phyloP scores from a whole-genome alignment of 2,113 vertebrate genomes.

The Antennarius striatus region DNA sequence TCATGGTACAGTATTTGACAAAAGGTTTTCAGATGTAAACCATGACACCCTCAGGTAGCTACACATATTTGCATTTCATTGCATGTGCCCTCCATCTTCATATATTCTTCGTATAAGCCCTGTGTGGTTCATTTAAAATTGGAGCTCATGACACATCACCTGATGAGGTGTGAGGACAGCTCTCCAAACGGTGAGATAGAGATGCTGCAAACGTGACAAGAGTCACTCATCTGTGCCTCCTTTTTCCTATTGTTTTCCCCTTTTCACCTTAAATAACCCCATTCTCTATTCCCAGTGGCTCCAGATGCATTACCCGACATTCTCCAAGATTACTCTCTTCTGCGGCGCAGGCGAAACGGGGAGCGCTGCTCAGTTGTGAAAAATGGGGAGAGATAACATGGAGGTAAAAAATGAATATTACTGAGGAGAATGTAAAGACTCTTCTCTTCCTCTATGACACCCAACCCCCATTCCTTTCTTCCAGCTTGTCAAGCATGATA shows the following conservation, averaged over 20 bases:
- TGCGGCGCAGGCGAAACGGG: too few relatives aligned
- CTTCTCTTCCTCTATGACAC: neutral
- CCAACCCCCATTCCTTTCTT: conserved; percentile 20
- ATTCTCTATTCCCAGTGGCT: conserved; percentile 24
- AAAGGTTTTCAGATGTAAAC: conserved; percentile 7
- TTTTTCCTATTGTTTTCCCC: neutral
- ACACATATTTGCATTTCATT: conserved; percentile 16
- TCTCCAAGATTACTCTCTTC: too few relatives aligned
- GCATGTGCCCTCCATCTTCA: too few relatives aligned
- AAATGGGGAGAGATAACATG: too few relatives aligned
- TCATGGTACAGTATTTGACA: conserved; percentile 30
- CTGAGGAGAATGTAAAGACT: conserved; percentile 2
- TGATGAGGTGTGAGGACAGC: conserved; percentile 18
- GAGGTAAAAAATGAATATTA: neutral
- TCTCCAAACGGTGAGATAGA: conserved; percentile 5
- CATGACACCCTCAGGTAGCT: neutral
- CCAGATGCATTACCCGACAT: neutral
- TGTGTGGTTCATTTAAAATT: too few relatives aligned
- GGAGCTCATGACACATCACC: neutral
- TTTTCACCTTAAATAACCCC: conserved; percentile 18
- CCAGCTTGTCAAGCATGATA: conserved; percentile 45
- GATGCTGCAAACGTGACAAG: conserved; percentile 3
- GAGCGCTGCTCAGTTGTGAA: too few relatives aligned
- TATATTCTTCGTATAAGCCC: too few relatives aligned
- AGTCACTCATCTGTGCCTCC: neutral